Evolutionary conservation across 2,113 vertebrate genomes (phyloP), one percentile per base, ranked within the genome.

Genomic region (Polyodon spathula): DNA sequence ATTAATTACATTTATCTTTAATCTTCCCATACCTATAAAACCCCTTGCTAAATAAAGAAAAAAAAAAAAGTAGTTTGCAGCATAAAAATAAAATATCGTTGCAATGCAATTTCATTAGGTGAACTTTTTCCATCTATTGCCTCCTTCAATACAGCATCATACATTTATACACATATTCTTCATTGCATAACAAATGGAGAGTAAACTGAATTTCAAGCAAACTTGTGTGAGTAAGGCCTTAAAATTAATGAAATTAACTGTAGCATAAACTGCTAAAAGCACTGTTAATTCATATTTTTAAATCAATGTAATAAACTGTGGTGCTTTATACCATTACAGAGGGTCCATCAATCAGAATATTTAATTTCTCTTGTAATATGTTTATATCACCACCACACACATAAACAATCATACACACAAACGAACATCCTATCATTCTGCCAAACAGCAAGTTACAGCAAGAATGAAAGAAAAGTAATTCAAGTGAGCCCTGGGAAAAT

Each of bases 1-100:
- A 6, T 53, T 53, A 55, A 46, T 56, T 62, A 37, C 17, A 62
- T 39, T 62, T 51, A 63, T 41, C 43, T 51, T 63, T 62, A 37
- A 37, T 56, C 40, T 38, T 42, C 53, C 17, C 15, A 44, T 37
- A 44, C 43, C 38, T 46, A 58, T 51, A 63, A 38, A 50, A 55
- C 8, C 8, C 8, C 8, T 46, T 2, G 44, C 44, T 17, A 37
- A n/a, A 12, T 52, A 27, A n/a, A n/a, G n/a, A n/a, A n/a, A n/a
- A 56, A 14, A 56, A 42, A 55, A 12, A 16, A 5, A 55, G 6
- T 37, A 15, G 11, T 41, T 38, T 37, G 62, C 38, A 63, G 38
- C 9, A 43, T 8, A 6, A 27, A 37, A 44, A 56, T 51, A 63
- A 63, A 51, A 62, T 7, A 58, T 44, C 9, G 46, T 37, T 37